Evolutionary conservation across 2,113 vertebrate genomes (phyloP), one percentile per base, ranked within the genome.

Genomic region (Catharus minimus): DNA sequence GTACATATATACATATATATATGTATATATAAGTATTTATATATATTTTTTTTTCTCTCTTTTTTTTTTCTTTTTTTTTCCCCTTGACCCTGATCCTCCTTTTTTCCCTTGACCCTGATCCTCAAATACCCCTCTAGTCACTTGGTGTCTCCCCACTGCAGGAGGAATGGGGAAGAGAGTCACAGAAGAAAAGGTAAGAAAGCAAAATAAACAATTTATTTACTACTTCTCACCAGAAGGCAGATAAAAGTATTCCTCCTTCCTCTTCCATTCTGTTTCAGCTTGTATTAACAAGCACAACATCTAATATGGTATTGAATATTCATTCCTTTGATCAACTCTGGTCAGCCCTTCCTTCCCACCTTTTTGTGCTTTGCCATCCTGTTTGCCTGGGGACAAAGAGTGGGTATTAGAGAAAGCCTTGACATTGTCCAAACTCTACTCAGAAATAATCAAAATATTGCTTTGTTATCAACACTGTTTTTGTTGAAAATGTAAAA

Each of bases 301-400:
- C 5, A 5, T 26, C 32, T 11, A 50, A 50, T 26, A 30, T 4
- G 11, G 4, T 44, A 81, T 7, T 33, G 9, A 58, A 64, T 27
- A 74, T 27, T 13, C 6, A 74, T 27, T 13, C 6, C 26, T 82
- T 60, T 73, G 60, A 18, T 36, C 65, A 50, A 0, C 38, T 85
- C n/a, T 52, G 15, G 26, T 33, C 26, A 69, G 26, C 19, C 19
- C 5, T 72, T 66, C 17, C 11, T 24, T 58, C 27, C 16, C 4
- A 55, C 4, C 1, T 6, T 56, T 87, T 58, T 64, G 7, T 72
- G 30, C 3, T 24, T 8, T 8, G 12, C 23, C 11, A 56, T 41
- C 2, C 5, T 83, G 8, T 43, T 62, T 11, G 2, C 13, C 41
- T 3, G 1, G 4, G 10, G 5, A 12, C 17, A 23, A 2, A 36